Evolutionary conservation across 2,797 vertebrate genomes (phyloP), one percentile per base, ranked within the genome.

Genomic region (Thalassophryne amazonica): DNA sequence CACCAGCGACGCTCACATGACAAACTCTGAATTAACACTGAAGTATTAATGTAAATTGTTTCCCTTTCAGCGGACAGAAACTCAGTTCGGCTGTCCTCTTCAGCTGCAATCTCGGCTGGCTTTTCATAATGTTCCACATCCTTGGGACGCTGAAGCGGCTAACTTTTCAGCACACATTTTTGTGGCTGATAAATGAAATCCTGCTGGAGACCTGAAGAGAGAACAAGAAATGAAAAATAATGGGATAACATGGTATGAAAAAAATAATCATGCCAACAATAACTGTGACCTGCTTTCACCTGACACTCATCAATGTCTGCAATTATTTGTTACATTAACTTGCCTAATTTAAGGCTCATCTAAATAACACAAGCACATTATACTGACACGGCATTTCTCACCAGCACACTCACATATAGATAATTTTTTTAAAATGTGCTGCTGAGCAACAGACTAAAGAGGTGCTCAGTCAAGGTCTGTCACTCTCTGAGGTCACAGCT

Each of bases 141-240:
- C n/a, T n/a, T n/a, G n/a, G n/a, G n/a, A n/a, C n/a, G n/a, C n/a
- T n/a, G n/a, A n/a, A n/a, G n/a, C n/a, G n/a, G n/a, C n/a, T n/a
- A n/a, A n/a, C n/a, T n/a, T n/a, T n/a, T n/a, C n/a, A n/a, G n/a
- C n/a, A n/a, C n/a, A n/a, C n/a, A n/a, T n/a, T n/a, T n/a, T n/a
- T 58, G 45, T 72, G 77, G 23, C 87, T 85, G 72, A 83, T 72
- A 76, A 85, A 68, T 60, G 84, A 61, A 54, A 57, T 89, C 88
- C 71, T 68, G 76, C 34, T 62, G 83, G 64, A 46, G 21, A 84
- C 81, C 94, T 96, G 86, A 6, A 36, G 51, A 45, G 17, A 80
- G 37, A 73, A 48, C 39, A 37, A 72, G 11, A 67, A 65, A 36
- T 33, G 35, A 43, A 61, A 0, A 15, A 49, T 41, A 53, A 35